phyloP scores from a whole-genome alignment of 92 coral and sea anemone species.

The Porites divaricata region DNA sequence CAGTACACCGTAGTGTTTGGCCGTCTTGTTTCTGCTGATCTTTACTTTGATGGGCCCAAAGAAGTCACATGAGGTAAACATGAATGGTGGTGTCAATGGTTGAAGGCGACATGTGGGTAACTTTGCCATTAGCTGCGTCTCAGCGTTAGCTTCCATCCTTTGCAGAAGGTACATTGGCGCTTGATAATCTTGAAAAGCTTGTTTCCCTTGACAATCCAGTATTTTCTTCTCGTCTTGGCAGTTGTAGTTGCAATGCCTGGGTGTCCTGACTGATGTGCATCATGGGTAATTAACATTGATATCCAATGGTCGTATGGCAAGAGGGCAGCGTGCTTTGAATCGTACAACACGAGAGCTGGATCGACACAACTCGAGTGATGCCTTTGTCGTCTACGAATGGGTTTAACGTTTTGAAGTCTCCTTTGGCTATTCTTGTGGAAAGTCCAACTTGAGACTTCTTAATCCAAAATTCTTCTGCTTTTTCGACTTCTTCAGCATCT shows the following conservation, averaged over 20 bases:
- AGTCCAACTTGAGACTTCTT: neutral
- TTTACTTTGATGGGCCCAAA: constrained; percentile 44
- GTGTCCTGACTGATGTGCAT: constrained; percentile 18
- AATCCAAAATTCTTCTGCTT: too few species aligned
- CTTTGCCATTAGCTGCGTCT: neutral
- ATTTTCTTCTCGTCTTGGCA: constrained; percentile 14
- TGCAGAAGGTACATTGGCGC: constrained; percentile 32
- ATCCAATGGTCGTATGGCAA: constrained; percentile 38
- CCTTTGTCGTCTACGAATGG: neutral
- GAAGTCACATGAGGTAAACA: constrained; percentile 13
- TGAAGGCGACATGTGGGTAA: neutral
- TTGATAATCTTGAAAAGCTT: constrained; percentile 30
- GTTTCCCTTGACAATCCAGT: constrained; percentile 49
- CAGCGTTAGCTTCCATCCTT: neutral
- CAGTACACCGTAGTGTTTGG: constrained; percentile 49
- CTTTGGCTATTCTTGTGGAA: neutral
- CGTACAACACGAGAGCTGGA: neutral
- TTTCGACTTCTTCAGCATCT: neutral
- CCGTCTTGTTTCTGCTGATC: constrained; percentile 48
- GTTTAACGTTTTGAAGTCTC: neutral
- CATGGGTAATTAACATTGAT: constrained; percentile 31
- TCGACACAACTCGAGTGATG: neutral
- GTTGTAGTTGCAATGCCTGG: constrained; percentile 27
- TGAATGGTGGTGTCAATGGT: neutral
- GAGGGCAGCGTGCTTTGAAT: neutral